Percentiles rank a stretch among this genome's conserved stretches.
Evolutionary conservation across 2,113 vertebrate species (phyloP).

Genomic region (Hemichromis elongatus): DNA sequence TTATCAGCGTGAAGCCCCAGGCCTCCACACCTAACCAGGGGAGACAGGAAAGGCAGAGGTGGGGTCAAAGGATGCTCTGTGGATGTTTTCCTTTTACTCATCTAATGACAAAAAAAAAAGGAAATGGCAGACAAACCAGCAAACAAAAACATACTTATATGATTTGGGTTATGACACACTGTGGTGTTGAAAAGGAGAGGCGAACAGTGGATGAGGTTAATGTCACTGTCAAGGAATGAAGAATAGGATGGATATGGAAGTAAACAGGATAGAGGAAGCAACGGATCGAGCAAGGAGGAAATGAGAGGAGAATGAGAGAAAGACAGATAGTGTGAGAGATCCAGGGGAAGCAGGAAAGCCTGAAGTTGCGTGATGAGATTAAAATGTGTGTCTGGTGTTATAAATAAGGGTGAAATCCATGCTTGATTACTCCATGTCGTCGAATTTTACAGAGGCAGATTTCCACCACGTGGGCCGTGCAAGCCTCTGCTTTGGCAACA

Average conservation of each 20-base stretch:
- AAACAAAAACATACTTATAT: not conserved
- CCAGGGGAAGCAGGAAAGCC: not conserved
- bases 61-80: not conserved
- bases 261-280: constrained; percentile 21
- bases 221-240: constrained; percentile 23
- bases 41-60: not conserved
- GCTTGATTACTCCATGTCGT: constrained; percentile 5
- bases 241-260: not conserved
- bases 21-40: not conserved
- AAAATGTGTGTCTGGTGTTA: constrained; percentile 6
- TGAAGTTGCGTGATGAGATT: constrained; percentile 44
- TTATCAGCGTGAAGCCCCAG: constrained; percentile 7
- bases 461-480: not conserved
- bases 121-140: not conserved
- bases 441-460: constrained; percentile 6
- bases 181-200: not conserved
- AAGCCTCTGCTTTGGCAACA: constrained; percentile 65
- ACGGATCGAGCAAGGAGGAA: constrained; percentile 5
- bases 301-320: constrained; percentile 4
- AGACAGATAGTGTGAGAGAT: not conserved
- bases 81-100: not conserved
- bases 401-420: constrained; percentile 25
- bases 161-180: not conserved
- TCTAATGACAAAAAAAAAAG: not conserved
- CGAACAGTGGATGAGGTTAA: not conserved